phyloP scores from a whole-genome alignment of 2,113 vertebrate species.

The Ardeotis arabs region DNA sequence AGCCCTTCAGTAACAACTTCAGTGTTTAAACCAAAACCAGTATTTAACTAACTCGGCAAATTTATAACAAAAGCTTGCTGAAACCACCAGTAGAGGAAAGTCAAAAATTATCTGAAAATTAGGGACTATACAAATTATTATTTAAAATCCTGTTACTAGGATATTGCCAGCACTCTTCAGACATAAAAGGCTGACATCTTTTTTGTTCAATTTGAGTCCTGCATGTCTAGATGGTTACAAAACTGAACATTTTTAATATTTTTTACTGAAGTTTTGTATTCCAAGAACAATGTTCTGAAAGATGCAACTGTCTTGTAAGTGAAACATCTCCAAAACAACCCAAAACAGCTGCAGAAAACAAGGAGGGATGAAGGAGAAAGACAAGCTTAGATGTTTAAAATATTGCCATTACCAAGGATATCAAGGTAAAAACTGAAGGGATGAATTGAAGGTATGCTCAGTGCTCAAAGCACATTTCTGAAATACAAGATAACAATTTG shows the following conservation, averaged over 20 bases:
- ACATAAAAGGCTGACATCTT: neutral
- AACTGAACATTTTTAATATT: neutral
- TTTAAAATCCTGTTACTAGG: neutral
- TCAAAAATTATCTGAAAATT: neutral
- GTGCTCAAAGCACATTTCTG: constrained; percentile 46
- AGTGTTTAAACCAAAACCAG: neutral
- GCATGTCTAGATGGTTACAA: neutral
- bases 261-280: neutral
- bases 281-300: neutral
- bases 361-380: constrained; percentile 3
- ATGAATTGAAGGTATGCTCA: neutral
- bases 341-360: neutral
- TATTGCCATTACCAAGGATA: constrained; percentile 30
- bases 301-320: neutral
- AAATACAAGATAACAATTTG: constrained; percentile 62
- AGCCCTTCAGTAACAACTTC: neutral
- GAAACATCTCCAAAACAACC: neutral
- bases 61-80: neutral
- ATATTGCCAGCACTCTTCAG: neutral
- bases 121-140: neutral
- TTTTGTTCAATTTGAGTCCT: neutral
- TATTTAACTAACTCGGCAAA: neutral
- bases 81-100: neutral
- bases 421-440: constrained; percentile 48
- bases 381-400: constrained; percentile 23